Conservation (phyloP, 2,797 vertebrate genomes). For the Sciurus carolinensis region DNA sequence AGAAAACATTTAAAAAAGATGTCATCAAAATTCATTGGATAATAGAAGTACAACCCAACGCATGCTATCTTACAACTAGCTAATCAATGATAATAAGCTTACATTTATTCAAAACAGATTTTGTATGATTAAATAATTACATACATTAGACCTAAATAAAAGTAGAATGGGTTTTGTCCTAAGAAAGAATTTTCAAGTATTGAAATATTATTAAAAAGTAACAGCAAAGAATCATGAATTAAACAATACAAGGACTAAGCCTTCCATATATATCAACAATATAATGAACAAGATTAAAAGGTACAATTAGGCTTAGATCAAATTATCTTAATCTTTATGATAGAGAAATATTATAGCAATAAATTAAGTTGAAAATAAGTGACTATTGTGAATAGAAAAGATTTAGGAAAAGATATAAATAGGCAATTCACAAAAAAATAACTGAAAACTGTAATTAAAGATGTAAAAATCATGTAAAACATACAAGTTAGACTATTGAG, state of each 20-base stretch:
- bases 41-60: background rate
- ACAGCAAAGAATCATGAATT: background rate
- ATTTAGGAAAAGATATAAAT: background rate
- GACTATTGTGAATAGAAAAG: background rate
- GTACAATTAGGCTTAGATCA: background rate
- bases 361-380: background rate
- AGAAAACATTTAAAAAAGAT: too few species aligned
- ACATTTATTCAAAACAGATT: background rate
- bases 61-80: background rate
- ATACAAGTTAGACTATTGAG: background rate
- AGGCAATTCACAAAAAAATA: background rate
- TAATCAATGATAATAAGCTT: background rate
- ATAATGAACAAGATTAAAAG: constrained; percentile 4
- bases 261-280: background rate
- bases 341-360: background rate
- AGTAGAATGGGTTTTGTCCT: background rate
- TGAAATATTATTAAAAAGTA: background rate
- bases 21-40: background rate
- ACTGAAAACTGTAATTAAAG: background rate
- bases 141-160: background rate
- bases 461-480: background rate
- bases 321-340: background rate
- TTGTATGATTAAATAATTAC: constrained; percentile 22
- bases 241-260: background rate
- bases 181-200: background rate